These are phyloP conservation scores for Charina bottae DNA, from an alignment of 2,113 vertebrate genomes.

Conservation along the genomic window DNA sequence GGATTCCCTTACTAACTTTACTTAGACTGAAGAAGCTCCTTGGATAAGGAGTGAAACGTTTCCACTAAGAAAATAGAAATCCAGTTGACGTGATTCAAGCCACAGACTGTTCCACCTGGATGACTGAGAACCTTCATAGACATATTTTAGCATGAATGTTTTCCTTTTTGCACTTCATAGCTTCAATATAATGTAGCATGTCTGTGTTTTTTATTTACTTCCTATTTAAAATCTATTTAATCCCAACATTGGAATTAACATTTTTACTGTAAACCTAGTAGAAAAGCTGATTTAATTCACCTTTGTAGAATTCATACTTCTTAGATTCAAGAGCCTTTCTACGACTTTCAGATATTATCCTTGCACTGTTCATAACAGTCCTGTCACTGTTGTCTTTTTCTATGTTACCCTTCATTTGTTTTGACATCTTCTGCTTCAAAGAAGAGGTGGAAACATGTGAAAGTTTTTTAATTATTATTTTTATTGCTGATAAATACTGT, in stretches of 20 bases:
- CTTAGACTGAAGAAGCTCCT: too few relatives aligned
- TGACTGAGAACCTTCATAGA: too few relatives aligned
- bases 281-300: slow-evolving; percentile 48
- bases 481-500: slow-evolving; percentile 32
- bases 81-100: too few relatives aligned
- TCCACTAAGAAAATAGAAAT: too few relatives aligned
- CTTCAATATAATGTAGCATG: slow-evolving; percentile 16
- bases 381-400: background rate
- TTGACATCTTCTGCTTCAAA: slow-evolving; percentile 30
- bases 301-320: slow-evolving; percentile 33
- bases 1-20: too few relatives aligned
- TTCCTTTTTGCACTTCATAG: slow-evolving; percentile 23
- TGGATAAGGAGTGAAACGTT: too few relatives aligned
- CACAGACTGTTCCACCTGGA: too few relatives aligned
- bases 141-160: background rate
- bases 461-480: slow-evolving; percentile 30
- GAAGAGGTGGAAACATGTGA: background rate
- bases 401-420: slow-evolving; percentile 9
- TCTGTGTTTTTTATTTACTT: background rate
- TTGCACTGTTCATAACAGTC: slow-evolving; percentile 39
- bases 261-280: background rate
- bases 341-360: slow-evolving; percentile 43
- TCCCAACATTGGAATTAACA: slow-evolving; percentile 33
- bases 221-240: slow-evolving; percentile 40
- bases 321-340: slow-evolving; percentile 24